Percentiles rank a stretch among this genome's conserved stretches.
These are phyloP conservation scores for Sycophila sp. DNA, from an alignment of 1,140 invertebrate genomes.

Conservation along the genomic window DNA sequence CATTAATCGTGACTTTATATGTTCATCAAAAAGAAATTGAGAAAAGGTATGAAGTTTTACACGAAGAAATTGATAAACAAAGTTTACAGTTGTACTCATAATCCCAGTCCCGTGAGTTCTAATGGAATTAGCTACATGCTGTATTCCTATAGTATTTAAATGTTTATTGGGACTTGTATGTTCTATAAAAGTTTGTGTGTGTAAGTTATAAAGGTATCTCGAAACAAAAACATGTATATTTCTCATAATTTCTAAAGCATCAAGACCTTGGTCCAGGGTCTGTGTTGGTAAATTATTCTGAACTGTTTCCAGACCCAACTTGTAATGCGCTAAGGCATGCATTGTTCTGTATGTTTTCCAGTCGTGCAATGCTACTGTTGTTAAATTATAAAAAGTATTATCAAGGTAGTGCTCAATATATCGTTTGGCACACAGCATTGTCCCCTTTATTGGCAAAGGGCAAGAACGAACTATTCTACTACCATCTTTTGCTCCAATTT, in stretches of 20 bases:
- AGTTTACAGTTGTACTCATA: constrained; percentile 97
- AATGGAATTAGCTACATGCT: constrained; percentile 97
- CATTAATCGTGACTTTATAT: constrained; percentile 94
- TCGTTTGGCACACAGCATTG: constrained; percentile 54
- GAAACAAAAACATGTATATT: constrained; percentile 97
- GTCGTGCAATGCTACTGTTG: constrained; percentile 95
- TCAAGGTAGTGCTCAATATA: constrained; percentile 87
- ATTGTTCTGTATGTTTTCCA: constrained; percentile 95
- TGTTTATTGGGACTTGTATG: constrained; percentile 92
- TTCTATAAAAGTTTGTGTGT: constrained; percentile 97
- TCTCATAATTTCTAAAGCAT: constrained; percentile 97
- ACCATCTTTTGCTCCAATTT: constrained; percentile 63
- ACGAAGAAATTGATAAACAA: constrained; percentile 95
- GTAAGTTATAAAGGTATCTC: constrained; percentile 95
- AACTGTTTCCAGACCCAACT: constrained; percentile 83
- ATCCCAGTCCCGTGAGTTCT: constrained; percentile 97
- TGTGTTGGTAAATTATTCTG: constrained; percentile 95
- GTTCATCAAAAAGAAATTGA: constrained; percentile 98
- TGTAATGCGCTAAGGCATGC: constrained; percentile 89
- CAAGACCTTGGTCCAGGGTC: constrained; percentile 96
- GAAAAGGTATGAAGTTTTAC: constrained; percentile 96
- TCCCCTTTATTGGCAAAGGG: constrained; percentile 49
- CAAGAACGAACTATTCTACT: constrained; percentile 50
- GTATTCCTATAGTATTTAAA: constrained; percentile 95
- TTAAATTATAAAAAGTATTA: constrained; percentile 96